Evolutionary conservation across 2,113 vertebrate species (phyloP).

Genomic region (Chunga burmeisteri): DNA sequence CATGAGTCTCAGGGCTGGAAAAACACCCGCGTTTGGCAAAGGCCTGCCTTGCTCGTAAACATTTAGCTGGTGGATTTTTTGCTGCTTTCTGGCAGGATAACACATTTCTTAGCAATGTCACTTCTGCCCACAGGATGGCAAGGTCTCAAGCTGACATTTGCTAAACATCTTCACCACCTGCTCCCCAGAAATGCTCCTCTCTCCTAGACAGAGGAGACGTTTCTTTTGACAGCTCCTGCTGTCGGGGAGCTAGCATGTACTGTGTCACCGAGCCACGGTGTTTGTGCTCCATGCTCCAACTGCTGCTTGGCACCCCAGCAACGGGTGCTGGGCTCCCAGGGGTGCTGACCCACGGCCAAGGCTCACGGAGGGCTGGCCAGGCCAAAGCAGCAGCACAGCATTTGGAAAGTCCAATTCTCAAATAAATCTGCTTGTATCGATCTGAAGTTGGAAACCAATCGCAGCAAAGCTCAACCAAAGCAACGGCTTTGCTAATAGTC

Average conservation of each 20-base stretch:
- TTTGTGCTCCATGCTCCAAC: background rate
- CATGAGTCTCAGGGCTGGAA: background rate
- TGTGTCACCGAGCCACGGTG: background rate
- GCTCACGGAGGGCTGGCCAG: background rate
- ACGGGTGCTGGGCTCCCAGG: fast-evolving
- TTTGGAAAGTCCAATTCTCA: background rate
- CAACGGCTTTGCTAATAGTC: fast-evolving
- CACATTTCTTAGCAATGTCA: constrained; percentile 7
- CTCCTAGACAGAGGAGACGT: background rate
- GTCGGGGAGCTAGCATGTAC: background rate
- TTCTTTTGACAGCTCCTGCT: constrained; percentile 1
- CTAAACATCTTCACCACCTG: constrained; percentile 44
- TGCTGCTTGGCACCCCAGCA: background rate
- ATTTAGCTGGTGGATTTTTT: background rate
- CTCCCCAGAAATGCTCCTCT: background rate
- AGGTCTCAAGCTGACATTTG: constrained; percentile 57
- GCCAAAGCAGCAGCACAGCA: fast-evolving
- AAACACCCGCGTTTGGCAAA: background rate
- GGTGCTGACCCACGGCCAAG: fast-evolving
- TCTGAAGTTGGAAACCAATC: fast-evolving
- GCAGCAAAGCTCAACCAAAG: background rate
- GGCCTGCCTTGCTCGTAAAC: constrained; percentile 19
- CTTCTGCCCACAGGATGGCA: constrained; percentile 52
- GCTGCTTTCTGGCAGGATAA: constrained; percentile 29
- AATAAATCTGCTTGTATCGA: fast-evolving